Conservation (phyloP, 1,140 invertebrate species). For the Trichonephila clavipes region DNA sequence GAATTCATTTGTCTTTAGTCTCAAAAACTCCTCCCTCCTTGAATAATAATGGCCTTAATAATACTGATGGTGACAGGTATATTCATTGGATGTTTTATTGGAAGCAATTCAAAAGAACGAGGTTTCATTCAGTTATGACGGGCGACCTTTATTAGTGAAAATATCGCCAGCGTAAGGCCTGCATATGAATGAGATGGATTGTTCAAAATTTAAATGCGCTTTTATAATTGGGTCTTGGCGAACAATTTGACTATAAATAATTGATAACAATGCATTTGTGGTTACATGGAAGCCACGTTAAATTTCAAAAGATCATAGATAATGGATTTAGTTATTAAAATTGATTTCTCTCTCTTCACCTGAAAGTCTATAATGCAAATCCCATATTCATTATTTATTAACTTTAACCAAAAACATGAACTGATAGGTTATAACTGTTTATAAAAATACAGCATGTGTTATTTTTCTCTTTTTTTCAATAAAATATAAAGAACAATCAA, state of each 20-base stretch:
- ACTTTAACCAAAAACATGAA: no score
- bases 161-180: neutral
- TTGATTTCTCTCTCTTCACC: no score
- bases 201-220: neutral
- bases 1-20: slow-evolving; percentile 36
- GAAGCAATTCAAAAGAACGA: slow-evolving; percentile 10
- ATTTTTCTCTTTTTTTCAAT: no score
- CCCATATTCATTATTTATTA: no score
- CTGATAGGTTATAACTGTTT: no score
- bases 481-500: no score
- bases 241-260: neutral
- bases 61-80: slow-evolving; percentile 40
- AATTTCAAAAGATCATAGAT: no score
- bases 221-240: neutral
- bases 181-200: slow-evolving; percentile 27
- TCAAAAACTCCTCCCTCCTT: slow-evolving; percentile 35
- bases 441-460: no score
- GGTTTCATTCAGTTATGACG: neutral
- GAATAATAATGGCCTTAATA: slow-evolving; percentile 56
- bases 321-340: no score
- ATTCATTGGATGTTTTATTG: slow-evolving; percentile 32
- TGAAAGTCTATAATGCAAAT: no score
- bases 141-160: neutral
- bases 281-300: no score
- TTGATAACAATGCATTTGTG: no score